Evolutionary conservation across 2,797 vertebrate genomes (phyloP), one percentile per base, ranked within the genome.

Genomic region (Helicolenus hilgendorfi): DNA sequence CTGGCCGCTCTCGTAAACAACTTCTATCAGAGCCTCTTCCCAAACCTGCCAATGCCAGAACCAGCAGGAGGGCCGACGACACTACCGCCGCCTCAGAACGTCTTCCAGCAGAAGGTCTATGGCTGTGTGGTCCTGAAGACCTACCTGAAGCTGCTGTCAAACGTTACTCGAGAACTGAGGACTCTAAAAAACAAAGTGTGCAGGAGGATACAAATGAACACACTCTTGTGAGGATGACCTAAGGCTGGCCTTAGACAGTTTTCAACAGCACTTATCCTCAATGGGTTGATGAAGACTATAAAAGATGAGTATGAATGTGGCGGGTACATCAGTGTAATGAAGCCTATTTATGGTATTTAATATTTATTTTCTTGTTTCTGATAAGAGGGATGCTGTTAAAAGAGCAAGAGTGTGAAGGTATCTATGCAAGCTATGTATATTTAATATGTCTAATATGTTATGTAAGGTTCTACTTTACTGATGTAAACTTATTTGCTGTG

Each of bases 81-180:
- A 59, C 89, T 96, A 68, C 97, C 96, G 18, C 95, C 94, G 0
- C 76, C 96, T 11, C 96, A 96, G 91, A 97, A 97, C 33, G 49
- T 93, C 77, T 98, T 98, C 93, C 97, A 97, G 92, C 97, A 98
- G 93, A 98, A 98, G 89, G 94, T 97, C 33, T 98, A 98, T 2
- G 97, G 97, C 75, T 98, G 97, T 8, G 95, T 91, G 72, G 94
- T 98, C 38, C 94, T 98, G 83, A 97, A 95, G 71, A 96, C 91
- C 74, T 97, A 96, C 89, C 94, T 93, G 77, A 88, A 96, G 69
- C 89, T 98, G 59, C 84, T 97, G 72, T 87, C 81, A 13, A 94
- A 94, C 4, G 85, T 94, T 13, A 49, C 74, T 18, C 45, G 41
- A 64, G 96, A 96, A 72, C 85, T 97, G 73, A 96, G 80, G 87